Conservation (phyloP, 2,888 invertebrate species). For the Zaprionus lineosus region DNA sequence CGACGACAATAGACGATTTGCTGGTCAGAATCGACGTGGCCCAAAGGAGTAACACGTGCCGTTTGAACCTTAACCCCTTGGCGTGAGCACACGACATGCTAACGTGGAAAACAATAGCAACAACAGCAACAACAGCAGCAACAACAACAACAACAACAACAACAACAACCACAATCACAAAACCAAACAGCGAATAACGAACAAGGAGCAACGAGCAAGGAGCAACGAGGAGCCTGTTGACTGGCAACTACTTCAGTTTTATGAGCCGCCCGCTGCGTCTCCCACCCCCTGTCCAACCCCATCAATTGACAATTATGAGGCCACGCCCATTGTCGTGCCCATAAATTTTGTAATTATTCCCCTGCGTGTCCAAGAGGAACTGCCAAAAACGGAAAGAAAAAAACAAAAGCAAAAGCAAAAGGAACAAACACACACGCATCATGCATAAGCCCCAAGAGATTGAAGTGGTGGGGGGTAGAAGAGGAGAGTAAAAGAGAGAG, state of each 20-base stretch:
- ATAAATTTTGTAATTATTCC: constrained; percentile 76
- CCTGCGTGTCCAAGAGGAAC: constrained; percentile 61
- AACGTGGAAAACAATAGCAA: constrained; percentile 37
- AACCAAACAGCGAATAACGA: constrained; percentile 25
- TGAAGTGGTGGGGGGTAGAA: too few relatives aligned
- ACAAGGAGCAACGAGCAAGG: constrained; percentile 19
- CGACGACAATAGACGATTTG: too few relatives aligned
- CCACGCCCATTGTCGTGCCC: constrained; percentile 73
- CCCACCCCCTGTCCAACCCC: constrained; percentile 9
- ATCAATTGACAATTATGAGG: constrained; percentile 73
- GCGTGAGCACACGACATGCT: constrained; percentile 69
- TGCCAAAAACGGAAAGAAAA: constrained; percentile 18
- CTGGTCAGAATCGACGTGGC: constrained; percentile 10
- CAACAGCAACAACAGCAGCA: constrained; percentile 31
- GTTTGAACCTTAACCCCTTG: constrained; percentile 65
- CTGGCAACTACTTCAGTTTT: constrained; percentile 67
- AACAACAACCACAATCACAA: constrained; percentile 28
- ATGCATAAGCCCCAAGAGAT: constrained; percentile 13
- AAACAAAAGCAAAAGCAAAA: constrained; percentile 21
- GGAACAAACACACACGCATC: constrained; percentile 44
- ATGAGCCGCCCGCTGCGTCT: constrained; percentile 48
- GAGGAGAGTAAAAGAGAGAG: neutral
- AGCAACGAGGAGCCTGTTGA: constrained; percentile 33
- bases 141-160: constrained; percentile 25
- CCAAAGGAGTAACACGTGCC: constrained; percentile 56